Conservation (phyloP, 2,797 vertebrate genomes). For the Anabacerthia variegaticeps region DNA sequence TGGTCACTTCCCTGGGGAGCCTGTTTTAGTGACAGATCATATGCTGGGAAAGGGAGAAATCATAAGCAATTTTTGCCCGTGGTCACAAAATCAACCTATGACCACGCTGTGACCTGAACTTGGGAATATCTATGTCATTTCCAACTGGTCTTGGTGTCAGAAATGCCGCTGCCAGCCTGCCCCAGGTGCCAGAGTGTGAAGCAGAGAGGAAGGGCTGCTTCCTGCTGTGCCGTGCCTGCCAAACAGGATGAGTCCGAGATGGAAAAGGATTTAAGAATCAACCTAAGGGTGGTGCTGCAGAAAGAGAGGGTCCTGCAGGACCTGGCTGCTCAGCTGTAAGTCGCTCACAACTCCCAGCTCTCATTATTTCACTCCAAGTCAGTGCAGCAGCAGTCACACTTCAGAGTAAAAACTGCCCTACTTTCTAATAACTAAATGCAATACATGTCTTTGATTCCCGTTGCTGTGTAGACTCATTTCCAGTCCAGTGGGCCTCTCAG, state of each 20-base stretch:
- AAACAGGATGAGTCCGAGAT: background rate
- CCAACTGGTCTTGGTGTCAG: background rate
- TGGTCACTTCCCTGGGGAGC: background rate
- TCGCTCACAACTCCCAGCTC: background rate
- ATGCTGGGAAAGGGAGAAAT: background rate
- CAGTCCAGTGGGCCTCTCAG: background rate
- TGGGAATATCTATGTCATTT: background rate
- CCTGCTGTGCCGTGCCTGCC: background rate
- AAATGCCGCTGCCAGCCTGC: background rate
- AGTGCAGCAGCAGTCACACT: background rate
- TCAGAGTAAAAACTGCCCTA: slow-evolving; percentile 31
- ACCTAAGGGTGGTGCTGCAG: background rate
- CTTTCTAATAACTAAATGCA: background rate
- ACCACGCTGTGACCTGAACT: background rate
- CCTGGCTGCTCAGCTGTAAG: background rate
- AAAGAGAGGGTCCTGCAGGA: background rate
- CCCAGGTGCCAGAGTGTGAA: background rate
- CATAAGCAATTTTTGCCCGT: background rate
- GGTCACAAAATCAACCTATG: background rate
- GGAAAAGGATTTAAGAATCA: background rate
- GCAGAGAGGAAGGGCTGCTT: background rate
- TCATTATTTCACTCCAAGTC: slow-evolving; percentile 48
- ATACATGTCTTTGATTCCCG: background rate
- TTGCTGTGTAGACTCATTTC: fast-evolving
- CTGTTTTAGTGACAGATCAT: background rate